Evolutionary conservation across 2,797 vertebrate species (phyloP).

Genomic region (Protonibea diacanthus): DNA sequence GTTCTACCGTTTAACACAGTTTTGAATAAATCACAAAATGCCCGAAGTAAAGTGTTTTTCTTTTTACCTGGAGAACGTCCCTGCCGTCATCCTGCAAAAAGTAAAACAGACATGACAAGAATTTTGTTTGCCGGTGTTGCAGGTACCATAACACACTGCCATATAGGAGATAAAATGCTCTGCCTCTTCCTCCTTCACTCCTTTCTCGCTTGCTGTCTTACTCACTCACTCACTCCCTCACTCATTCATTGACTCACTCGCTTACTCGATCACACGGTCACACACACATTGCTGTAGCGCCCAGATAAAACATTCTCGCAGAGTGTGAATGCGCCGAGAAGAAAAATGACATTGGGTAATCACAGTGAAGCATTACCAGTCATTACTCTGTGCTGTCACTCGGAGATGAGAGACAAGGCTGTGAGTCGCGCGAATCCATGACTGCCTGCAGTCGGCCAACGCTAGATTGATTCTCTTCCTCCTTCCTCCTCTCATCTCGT

Average conservation of each 20-base stretch:
- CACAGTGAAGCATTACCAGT: conserved; percentile 77
- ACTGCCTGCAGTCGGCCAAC: conserved; percentile 51
- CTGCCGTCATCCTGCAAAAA: conserved; percentile 12
- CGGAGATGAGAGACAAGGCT: conserved; percentile 70
- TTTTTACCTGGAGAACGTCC: conserved; percentile 11
- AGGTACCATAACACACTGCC: conserved; percentile 37
- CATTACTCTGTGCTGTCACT: conserved; percentile 80
- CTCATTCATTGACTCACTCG: conserved; percentile 43
- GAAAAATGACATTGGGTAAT: conserved; percentile 83
- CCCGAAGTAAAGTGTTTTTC: not conserved
- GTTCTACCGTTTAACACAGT: no score
- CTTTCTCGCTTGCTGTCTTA: conserved; percentile 33
- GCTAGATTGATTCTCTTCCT: conserved; percentile 60
- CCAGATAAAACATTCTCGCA: conserved; percentile 77
- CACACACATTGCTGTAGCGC: conserved; percentile 48
- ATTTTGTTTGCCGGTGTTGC: conserved; percentile 24
- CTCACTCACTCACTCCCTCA: conserved; percentile 44
- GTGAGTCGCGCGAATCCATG: conserved; percentile 46
- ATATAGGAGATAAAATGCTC: conserved; percentile 42
- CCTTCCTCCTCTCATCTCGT: conserved; percentile 30
- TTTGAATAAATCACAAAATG: not conserved
- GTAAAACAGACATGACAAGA: conserved; percentile 35
- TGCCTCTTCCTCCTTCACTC: conserved; percentile 13
- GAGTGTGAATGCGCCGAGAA: conserved; percentile 83
- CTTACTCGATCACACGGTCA: conserved; percentile 38